Conservation (phyloP, 2,888 invertebrate genomes). For the Mechanitis mazaeus region DNA sequence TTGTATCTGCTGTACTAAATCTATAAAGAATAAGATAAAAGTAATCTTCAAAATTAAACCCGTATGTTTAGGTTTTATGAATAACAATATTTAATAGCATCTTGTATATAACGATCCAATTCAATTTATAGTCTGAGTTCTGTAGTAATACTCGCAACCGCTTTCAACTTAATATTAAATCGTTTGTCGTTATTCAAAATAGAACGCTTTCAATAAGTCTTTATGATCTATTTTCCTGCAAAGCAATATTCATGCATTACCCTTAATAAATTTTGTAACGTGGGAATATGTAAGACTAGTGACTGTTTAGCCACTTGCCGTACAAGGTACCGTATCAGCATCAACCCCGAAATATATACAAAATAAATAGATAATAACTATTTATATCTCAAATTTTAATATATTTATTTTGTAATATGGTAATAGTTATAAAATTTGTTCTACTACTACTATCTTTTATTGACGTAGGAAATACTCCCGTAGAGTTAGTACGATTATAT, state of each 20-base stretch:
- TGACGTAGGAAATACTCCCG: too few species aligned
- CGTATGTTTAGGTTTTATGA: neutral
- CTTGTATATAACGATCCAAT: neutral
- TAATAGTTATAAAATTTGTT: too few species aligned
- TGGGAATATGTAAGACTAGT: conserved; percentile 45
- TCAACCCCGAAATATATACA: conserved; percentile 4
- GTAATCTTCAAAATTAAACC: too few species aligned
- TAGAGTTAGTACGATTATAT: too few species aligned
- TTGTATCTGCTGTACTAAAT: too few species aligned
- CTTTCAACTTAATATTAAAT: conserved; percentile 8
- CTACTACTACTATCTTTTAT: too few species aligned
- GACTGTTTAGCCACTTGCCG: conserved; percentile 30
- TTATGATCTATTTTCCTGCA: conserved; percentile 27
- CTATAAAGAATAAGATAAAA: too few species aligned
- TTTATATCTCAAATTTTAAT: too few species aligned
- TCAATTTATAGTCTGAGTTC: neutral
- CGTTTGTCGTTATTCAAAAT: conserved; percentile 10
- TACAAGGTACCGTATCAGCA: conserved; percentile 26
- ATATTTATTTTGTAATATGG: too few species aligned
- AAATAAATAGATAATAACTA: neutral
- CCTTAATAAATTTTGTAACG: conserved; percentile 49
- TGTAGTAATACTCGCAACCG: conserved; percentile 12
- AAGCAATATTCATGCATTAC: conserved; percentile 30
- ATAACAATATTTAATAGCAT: conserved; percentile 1
- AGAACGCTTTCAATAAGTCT: conserved; percentile 14